These are phyloP conservation scores for Caenorhabditis sp. DNA, from an alignment of 2,888 invertebrate species.

Conservation along the genomic window DNA sequence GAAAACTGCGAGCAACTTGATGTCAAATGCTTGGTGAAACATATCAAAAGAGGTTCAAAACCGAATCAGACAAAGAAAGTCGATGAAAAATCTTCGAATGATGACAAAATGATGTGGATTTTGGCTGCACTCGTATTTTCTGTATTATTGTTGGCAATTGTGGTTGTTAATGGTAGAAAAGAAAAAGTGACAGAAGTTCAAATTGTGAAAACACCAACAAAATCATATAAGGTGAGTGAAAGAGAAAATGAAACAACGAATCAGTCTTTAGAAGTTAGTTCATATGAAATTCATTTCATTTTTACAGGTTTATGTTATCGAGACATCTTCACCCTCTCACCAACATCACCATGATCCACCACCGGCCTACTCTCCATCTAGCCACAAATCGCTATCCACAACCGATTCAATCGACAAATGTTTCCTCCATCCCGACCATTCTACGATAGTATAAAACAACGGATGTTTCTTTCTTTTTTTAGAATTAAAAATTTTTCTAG, in stretches of 20 bases:
- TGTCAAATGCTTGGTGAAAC: neutral
- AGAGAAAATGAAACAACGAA: neutral
- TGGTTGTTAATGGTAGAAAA: neutral
- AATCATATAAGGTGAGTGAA: neutral
- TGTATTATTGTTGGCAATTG: neutral
- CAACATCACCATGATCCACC: neutral
- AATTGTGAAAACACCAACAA: neutral
- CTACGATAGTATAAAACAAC: no score
- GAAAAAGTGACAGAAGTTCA: neutral
- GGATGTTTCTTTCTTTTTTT: no score
- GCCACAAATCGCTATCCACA: neutral
- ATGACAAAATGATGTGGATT: no score
- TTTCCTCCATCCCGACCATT: no score
- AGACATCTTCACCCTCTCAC: neutral
- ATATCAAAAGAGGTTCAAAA: no score
- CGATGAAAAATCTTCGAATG: no score
- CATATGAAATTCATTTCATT: neutral
- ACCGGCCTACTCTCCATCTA: constrained; percentile 2
- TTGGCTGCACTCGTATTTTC: neutral
- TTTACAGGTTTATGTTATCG: constrained; percentile 27
- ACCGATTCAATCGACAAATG: neutral
- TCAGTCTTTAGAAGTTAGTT: neutral
- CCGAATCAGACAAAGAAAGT: no score
- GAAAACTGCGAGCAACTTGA: neutral
- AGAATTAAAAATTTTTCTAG: no score